Base-by-base conservation (phyloP, 2,113 vertebrate genomes). In the Phodopus roborovskii region DNA sequence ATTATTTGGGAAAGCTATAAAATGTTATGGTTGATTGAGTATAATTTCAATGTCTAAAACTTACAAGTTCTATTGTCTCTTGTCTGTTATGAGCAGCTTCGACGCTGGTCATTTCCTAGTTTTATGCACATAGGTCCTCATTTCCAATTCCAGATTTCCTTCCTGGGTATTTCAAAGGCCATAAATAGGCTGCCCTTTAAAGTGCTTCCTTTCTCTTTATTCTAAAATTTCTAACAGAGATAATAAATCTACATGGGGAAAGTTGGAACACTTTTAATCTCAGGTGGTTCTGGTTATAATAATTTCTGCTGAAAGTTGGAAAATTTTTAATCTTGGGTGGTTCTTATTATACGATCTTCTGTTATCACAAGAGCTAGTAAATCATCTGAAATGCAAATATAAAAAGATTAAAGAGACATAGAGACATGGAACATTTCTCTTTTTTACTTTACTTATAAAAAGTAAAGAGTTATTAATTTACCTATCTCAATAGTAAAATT, bases 381-480 rank as follows among this genome's bases (percentile, higher is more conserved):
- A 68, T 66, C 7, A 78, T 45, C 90, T 60, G 19, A 97, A 95
- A 90, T n/a, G 56, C 15, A 64, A 87, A 91, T 7, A 85, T 10
- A 66, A 89, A 73, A 95, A 85, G 19, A 81, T 42, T 68, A 91
- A 85, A 84, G 90, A 30, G 3, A 79, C 45, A 19, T 28, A 33
- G 24, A 13, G 0, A 82, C 4, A 9, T 64, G 53, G 0, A 24
- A 50, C 8, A 86, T 95, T 89, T 79, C 24, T 92, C 62, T 12
- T 90, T 90, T 39, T 81, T 64, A 24, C 10, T 97, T 97, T 85
- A 83, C 79, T 85, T 96, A 15, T 53, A 16, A 60, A 56, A 79
- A 50, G n/a, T n/a, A n/a, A n/a, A n/a, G n/a, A 45, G 17, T 89
- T 82, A 74, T 95, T 92, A 84, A 71, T 88, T 45, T 45, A 4